A percentile compares a stretch with the other conserved stretches of the same genome.
Evolutionary conservation across 2,113 vertebrate species (phyloP).

Genomic region (Oreocharis arfaki): DNA sequence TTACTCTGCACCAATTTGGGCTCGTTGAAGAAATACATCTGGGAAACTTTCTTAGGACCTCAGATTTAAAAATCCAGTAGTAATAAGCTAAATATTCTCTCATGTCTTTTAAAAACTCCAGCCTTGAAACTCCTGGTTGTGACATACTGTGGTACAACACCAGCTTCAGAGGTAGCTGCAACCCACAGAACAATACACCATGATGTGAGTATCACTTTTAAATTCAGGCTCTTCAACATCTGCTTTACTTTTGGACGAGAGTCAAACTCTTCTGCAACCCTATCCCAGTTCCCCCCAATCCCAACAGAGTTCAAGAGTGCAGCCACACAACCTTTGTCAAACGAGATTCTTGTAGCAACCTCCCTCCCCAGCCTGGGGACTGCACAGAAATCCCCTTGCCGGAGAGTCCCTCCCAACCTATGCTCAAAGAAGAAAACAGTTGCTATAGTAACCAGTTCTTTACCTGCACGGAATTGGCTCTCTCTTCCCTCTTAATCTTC

Average conservation of each 20-base stretch:
- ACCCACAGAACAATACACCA: not conserved
- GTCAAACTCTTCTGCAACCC: not conserved
- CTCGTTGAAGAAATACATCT: not conserved
- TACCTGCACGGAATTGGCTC: not conserved
- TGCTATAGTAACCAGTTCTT: conserved; percentile 33
- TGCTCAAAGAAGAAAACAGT: conserved; percentile 35
- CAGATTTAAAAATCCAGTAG: not conserved
- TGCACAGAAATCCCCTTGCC: not conserved
- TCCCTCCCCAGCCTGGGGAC: not conserved
- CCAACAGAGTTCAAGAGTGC: not conserved
- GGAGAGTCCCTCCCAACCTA: not conserved
- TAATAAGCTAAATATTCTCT: not conserved
- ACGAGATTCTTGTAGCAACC: not conserved
- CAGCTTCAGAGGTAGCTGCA: not conserved
- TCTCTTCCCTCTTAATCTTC: not conserved
- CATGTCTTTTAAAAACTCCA: not conserved
- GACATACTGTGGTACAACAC: not conserved
- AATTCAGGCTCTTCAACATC: not conserved
- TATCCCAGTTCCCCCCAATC: not conserved
- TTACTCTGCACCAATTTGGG: not conserved
- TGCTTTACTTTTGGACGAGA: not conserved
- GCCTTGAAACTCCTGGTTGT: not conserved
- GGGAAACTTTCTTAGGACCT: not conserved
- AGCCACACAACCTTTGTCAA: not conserved
- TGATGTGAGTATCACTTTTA: not conserved